These are phyloP conservation scores for Tauraco hartlaubi DNA, from an alignment of 2,797 vertebrate species.

Conservation along the genomic window DNA sequence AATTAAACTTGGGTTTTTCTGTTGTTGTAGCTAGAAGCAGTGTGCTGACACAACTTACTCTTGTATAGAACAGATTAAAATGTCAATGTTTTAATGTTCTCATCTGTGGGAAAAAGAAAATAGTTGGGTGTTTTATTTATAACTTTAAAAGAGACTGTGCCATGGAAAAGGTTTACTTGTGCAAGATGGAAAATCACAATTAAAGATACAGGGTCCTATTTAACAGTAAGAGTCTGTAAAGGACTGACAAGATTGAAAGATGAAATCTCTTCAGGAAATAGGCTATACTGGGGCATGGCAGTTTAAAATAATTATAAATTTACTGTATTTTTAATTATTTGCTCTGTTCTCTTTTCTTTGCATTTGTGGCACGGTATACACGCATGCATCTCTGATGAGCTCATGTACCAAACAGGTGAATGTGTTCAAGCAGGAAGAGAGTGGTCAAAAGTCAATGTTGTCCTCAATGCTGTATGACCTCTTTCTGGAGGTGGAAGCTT, in stretches of 20 bases:
- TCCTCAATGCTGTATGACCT: neutral
- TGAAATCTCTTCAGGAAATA: neutral
- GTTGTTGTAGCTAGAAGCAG: slow-evolving; percentile 81
- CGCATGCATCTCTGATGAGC: neutral
- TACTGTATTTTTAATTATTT: slow-evolving; percentile 23
- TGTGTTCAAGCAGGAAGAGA: neutral
- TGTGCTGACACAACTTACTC: slow-evolving; percentile 81
- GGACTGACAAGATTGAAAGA: neutral
- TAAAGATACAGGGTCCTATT: slow-evolving; percentile 68
- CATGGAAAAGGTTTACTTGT: slow-evolving; percentile 68
- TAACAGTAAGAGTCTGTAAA: slow-evolving; percentile 26
- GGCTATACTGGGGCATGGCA: neutral
- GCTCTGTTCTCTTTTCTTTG: neutral
- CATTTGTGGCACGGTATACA: neutral
- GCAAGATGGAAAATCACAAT: slow-evolving; percentile 60
- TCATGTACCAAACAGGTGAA: neutral
- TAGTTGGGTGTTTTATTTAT: slow-evolving; percentile 81
- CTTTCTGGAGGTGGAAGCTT: neutral
- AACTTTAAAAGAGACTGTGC: slow-evolving; percentile 72
- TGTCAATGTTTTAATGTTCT: slow-evolving; percentile 81
- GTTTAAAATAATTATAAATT: neutral
- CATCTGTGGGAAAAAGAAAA: slow-evolving; percentile 81
- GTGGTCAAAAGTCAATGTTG: neutral
- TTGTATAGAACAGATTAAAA: slow-evolving; percentile 83
- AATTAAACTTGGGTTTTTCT: slow-evolving; percentile 81